Base-by-base conservation (phyloP, 2,113 vertebrate genomes). In the Eira barbara region DNA sequence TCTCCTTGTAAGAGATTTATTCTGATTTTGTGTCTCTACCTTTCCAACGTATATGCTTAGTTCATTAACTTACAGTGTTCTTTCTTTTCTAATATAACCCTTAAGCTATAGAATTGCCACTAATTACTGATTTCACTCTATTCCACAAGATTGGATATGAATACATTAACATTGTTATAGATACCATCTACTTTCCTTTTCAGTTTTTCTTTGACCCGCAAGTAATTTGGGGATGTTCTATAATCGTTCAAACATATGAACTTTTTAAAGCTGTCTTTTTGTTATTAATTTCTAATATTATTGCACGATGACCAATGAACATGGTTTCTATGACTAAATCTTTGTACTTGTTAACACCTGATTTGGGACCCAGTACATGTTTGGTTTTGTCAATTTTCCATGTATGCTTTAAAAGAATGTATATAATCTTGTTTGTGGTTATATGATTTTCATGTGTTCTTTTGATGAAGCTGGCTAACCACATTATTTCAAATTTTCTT, bases 101-200 rank as follows among this genome's bases (percentile, higher is more conserved):
- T 36, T 71, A 94, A 86, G 42, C n/a, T 80, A 55, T 52, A 45
- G 49, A 52, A 81, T 65, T 80, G 65, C 73, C 55, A 81, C 6
- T 86, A 85, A 91, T 61, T 65, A 86, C 42, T 80, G 31, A 80
- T 71, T 91, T 91, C 93, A 55, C 80, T 96, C 23, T 45, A 65
- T 49, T 80, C 7, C n/a, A 81, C 55, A 23, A 83, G 47, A 80
- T 55, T 45, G 80, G 29, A 59, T 59, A 55, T 67, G 49, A 61
- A 93, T 79, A 65, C 3, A 80, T 73, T 31, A 94, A 86, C 20
- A 10, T 36, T 65, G n/a, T 93, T 88, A 81, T 65, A 88, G 71
- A 81, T 86, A 81, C 8, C 10, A 17, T 29, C 23, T 74, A 27
- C 47, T 73, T 91, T 86, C 4, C 23, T 31, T 91, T 78, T 80